A percentile compares a stretch with the other conserved stretches of the same genome.
These are phyloP conservation scores for Lysandra bellargus DNA, from an alignment of 2,888 invertebrate genomes.

Conservation along the genomic window DNA sequence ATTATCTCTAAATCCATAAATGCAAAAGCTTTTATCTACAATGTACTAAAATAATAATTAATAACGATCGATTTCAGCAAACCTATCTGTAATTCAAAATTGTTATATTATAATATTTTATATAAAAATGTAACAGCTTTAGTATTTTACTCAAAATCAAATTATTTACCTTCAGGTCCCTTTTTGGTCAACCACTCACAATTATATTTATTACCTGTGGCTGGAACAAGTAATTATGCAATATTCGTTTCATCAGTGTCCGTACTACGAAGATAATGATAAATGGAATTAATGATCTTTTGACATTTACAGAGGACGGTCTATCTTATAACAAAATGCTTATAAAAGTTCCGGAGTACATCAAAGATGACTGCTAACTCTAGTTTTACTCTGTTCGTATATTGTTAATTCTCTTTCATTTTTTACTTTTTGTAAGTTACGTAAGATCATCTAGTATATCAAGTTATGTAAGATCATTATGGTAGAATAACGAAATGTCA, in stretches of 20 bases:
- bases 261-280: neutral
- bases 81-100: too few species aligned
- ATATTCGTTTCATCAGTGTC: neutral
- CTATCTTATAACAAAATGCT: neutral
- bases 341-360: neutral
- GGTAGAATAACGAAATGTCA: slow-evolving; percentile 11
- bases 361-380: too few species aligned
- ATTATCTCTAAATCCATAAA: too few species aligned
- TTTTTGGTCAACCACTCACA: too few species aligned
- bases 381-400: too few species aligned
- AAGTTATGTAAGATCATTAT: neutral
- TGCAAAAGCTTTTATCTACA: too few species aligned
- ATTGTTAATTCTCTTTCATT: neutral
- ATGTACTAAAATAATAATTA: too few species aligned
- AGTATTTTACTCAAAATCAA: too few species aligned
- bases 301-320: neutral
- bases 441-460: neutral
- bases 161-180: too few species aligned
- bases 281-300: neutral
- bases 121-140: too few species aligned
- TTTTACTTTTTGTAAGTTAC: neutral
- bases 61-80: too few species aligned
- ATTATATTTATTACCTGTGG: neutral
- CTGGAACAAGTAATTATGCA: neutral
- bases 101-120: too few species aligned